Conservation (phyloP, 2,113 vertebrate genomes). For the Neolamprologus hecqui region DNA sequence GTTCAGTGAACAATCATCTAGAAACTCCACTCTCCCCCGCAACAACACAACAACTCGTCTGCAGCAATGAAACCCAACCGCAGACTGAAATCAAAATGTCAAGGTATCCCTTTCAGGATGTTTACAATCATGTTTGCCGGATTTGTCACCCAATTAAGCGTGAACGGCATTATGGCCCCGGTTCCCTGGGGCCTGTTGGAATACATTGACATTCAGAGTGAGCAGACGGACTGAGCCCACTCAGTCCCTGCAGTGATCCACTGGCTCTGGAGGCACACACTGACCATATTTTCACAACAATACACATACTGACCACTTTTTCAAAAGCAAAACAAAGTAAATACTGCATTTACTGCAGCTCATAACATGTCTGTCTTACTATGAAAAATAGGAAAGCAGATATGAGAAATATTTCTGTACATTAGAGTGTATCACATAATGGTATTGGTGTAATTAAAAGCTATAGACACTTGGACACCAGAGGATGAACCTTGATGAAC, state of each 20-base stretch:
- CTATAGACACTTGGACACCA: background rate
- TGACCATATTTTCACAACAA: background rate
- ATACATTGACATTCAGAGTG: slow-evolving; percentile 52
- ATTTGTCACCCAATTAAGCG: slow-evolving; percentile 58
- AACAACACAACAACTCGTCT: background rate
- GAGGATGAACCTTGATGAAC: background rate
- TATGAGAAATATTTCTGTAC: background rate
- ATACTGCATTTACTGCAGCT: background rate
- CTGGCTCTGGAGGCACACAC: background rate
- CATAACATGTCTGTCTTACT: background rate
- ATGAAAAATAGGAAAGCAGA: background rate
- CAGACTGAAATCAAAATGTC: slow-evolving; percentile 48
- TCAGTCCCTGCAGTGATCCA: slow-evolving; percentile 16
- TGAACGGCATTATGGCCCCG: slow-evolving; percentile 8
- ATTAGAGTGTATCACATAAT: background rate
- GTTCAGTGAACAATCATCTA: background rate
- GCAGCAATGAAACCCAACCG: background rate
- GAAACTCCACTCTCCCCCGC: background rate
- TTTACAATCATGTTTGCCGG: slow-evolving; percentile 55
- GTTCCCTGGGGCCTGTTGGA: slow-evolving; percentile 22
- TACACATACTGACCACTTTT: background rate
- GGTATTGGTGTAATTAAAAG: background rate
- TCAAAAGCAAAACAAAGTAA: background rate
- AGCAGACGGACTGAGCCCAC: slow-evolving; percentile 34
- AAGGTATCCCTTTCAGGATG: slow-evolving; percentile 46